Evolutionary conservation across 2,888 invertebrate species (phyloP).

Genomic region (Microchrysa polita): DNA sequence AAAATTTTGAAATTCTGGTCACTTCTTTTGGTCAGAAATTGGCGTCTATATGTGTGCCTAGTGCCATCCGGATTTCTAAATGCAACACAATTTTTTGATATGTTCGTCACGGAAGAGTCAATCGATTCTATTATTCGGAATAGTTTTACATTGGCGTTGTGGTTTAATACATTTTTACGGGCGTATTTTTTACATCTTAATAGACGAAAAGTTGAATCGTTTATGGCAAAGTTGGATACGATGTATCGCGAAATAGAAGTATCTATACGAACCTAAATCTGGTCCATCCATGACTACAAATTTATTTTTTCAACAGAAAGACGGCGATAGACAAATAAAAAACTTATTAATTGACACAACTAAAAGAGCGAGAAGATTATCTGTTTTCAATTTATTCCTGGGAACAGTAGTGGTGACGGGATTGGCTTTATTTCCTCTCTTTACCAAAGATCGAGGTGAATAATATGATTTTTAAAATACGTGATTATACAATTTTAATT

Average conservation of each 20-base stretch:
- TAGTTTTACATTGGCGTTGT: constrained; percentile 54
- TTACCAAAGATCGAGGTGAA: constrained; percentile 57
- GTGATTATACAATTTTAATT: neutral
- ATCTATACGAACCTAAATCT: neutral
- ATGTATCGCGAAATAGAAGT: constrained; percentile 57
- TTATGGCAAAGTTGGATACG: constrained; percentile 53
- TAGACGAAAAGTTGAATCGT: constrained; percentile 53
- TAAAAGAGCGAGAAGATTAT: constrained; percentile 20
- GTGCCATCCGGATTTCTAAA: constrained; percentile 55
- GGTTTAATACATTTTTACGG: constrained; percentile 48
- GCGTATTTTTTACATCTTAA: constrained; percentile 33
- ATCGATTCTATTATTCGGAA: constrained; percentile 56
- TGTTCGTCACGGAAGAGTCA: constrained; percentile 57
- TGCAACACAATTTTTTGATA: constrained; percentile 58
- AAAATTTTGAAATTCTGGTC: constrained; percentile 44
- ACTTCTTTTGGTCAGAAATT: constrained; percentile 57
- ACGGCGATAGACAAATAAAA: neutral
- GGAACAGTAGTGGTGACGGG: constrained; percentile 59
- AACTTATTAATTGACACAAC: constrained; percentile 33
- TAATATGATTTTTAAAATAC: neutral
- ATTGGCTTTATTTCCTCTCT: constrained; percentile 59
- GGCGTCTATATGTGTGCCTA: constrained; percentile 57
- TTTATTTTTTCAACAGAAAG: constrained; percentile 30
- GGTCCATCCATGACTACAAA: neutral
- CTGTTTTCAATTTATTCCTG: constrained; percentile 57